These are phyloP conservation scores for Pterostichus madidus DNA, from an alignment of 2,888 invertebrate species.

Conservation along the genomic window DNA sequence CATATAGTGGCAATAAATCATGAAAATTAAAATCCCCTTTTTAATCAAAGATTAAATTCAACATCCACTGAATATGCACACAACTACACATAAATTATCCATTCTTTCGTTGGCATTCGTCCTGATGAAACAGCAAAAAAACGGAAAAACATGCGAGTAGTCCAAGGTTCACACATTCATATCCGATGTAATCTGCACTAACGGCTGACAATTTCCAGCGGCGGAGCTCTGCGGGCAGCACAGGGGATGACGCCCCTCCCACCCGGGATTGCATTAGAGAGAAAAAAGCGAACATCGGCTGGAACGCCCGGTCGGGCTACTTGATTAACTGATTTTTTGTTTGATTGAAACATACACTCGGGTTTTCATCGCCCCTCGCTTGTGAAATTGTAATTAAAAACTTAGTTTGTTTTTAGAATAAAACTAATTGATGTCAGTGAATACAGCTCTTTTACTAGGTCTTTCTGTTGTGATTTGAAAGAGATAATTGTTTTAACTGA, in stretches of 20 bases:
- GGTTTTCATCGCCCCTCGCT: constrained; percentile 24
- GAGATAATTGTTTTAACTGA: not conserved
- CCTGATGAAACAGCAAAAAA: constrained; percentile 56
- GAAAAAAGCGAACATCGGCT: constrained; percentile 48
- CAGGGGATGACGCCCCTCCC: constrained; percentile 10
- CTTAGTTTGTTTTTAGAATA: constrained; percentile 37
- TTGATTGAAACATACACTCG: constrained; percentile 43
- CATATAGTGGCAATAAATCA: constrained; percentile 43
- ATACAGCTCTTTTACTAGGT: not conserved
- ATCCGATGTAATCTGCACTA: constrained; percentile 58
- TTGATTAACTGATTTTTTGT: constrained; percentile 55
- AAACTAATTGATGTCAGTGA: constrained; percentile 38
- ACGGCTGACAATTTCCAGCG: constrained; percentile 49
- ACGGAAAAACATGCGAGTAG: constrained; percentile 29
- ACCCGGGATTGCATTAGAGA: constrained; percentile 37
- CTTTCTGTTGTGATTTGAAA: not conserved
- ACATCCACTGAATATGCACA: constrained; percentile 12
- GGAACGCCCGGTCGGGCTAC: constrained; percentile 18
- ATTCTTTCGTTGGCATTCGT: constrained; percentile 28
- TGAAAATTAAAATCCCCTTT: constrained; percentile 50
- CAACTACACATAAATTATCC: constrained; percentile 47
- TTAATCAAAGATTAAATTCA: constrained; percentile 55
- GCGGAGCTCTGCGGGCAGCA: constrained; percentile 20
- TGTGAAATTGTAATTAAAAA: constrained; percentile 46
- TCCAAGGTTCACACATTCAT: constrained; percentile 59